Evolutionary conservation across 35 echinoderm and acorn worm species (phyloP), one percentile per base, ranked within the genome.

Genomic region (Acanthaster planci): DNA sequence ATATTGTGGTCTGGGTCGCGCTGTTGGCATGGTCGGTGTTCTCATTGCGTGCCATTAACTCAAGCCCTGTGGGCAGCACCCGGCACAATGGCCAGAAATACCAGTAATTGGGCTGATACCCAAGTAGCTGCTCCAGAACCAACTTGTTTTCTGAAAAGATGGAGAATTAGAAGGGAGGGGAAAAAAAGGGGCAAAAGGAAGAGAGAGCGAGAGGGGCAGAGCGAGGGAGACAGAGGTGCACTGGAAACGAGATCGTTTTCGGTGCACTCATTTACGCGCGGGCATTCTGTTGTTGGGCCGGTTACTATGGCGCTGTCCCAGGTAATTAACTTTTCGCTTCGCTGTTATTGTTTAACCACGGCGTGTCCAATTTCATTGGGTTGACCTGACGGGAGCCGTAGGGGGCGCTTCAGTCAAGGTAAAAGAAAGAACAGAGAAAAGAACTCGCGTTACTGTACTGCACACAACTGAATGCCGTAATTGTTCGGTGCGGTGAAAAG

Each of bases 301-400:
- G 64, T 72, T 72, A 29, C 64, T 34, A 72, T 72, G 64, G 29
- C 23, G 14, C 19, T 29, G 64, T 72, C 64, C 7, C n/a, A 26
- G 64, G 64, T 34, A 72, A 72, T 72, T 72, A 72, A 72, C 64
- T 72, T 72, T 72, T 72, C 64, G 64, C 26, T 31, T 14, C 23
- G 64, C 34, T 26, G 64, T 72, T 72, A 72, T 72, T 72, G 64
- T 72, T 72, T 72, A 72, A 72, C 64, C 64, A 9, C 64, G 10
- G 64, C 64, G 26, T 30, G 7, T 72, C 64, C 34, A 34, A 72
- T 72, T 72, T 72, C 64, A 72, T 72, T 72, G 18, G 64, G 64
- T 72, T 34, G 26, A 23, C 64, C 8, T 34, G 64, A 72, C 14
- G 34, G 26, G 64, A 29, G 64, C 64, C 14, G 64, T 72, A 59